Base-by-base conservation (phyloP, 2,888 invertebrate genomes). In the Amiota mariae region DNA sequence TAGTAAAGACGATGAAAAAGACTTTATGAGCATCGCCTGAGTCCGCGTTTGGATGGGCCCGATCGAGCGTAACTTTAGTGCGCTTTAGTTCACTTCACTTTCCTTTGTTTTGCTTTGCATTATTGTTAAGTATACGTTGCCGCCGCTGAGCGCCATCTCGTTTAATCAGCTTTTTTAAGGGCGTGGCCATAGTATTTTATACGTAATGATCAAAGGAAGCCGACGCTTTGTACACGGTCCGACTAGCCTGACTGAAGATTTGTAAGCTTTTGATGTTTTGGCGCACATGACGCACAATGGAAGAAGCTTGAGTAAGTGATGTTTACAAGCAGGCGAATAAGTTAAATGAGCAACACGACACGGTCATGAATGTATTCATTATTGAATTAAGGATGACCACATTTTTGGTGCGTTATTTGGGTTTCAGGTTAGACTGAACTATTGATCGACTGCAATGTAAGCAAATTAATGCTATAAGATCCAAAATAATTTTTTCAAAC, bases 171-270 rank as follows among this genome's bases (percentile, higher is more conserved):
- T 88, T 88, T 89, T 88, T 82, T 84, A 84, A 83, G 84, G 88
- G 88, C 88, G 89, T 87, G 88, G 88, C 87, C 81, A 89, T 86
- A 89, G 89, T 89, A 89, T 89, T 90, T 89, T 89, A 90, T 89
- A 88, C 87, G 84, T 86, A 80, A 79, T 88, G 90, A 89, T 89
- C 90, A 89, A 89, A 89, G 89, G 78, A 79, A 72, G 81, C 89
- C 89, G 89, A 79, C 84, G 77, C 90, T 89, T 89, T 89, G 89
- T 86, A 80, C 77, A 81, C 71, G 46, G 75, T 78, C 89, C 88
- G 88, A 36, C 36, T 36, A n/a, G 48, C 11, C 18, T 70, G 15
- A 74, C 73, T 68, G 76, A 74, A 63, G 72, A 74, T 64, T 47
- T 63, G 64, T 61, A 71, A 70, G 71, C 73, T 76, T 15, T 51